Conservation (phyloP, 1,140 invertebrate genomes). For the Drosophila ercepeae region DNA sequence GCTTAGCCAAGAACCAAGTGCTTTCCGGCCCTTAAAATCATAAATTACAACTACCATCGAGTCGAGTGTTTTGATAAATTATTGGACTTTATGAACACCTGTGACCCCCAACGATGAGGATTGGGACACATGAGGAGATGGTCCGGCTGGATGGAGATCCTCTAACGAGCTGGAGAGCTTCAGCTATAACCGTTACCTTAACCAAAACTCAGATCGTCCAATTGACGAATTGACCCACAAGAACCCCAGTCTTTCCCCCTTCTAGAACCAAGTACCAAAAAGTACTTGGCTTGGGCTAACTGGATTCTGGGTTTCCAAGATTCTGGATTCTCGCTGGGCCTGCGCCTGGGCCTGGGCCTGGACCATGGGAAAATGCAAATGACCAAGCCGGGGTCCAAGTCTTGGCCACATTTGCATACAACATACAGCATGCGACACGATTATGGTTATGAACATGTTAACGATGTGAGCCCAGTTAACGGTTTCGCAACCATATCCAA, state of each 20-base stretch:
- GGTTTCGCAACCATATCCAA: neutral
- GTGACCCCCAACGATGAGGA: conserved; percentile 29
- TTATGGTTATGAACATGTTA: conserved; percentile 35
- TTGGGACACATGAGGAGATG: conserved; percentile 25
- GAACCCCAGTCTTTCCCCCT: conserved; percentile 1
- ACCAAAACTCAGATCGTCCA: conserved; percentile 28
- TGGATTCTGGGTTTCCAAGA: conserved; percentile 7
- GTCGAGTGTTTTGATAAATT: conserved; percentile 7
- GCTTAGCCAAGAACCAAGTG: neutral
- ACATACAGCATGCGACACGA: conserved; percentile 6
- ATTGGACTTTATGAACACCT: conserved; percentile 38
- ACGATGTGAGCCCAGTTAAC: conserved; percentile 9
- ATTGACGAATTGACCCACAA: conserved; percentile 73
- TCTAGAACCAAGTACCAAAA: conserved; percentile 5
- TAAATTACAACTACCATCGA: conserved; percentile 10
- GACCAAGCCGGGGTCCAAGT: neutral
- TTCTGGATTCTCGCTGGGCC: conserved; percentile 18
- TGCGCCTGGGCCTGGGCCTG: conserved; percentile 21
- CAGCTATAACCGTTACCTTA: conserved; percentile 54
- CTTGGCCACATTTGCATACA: conserved; percentile 25
- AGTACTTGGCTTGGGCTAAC: conserved; percentile 1
- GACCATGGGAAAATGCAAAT: conserved; percentile 64
- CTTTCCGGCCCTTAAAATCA: conserved; percentile 13
- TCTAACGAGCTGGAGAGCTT: conserved; percentile 12
- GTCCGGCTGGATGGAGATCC: conserved; percentile 28